These are phyloP conservation scores for Drosophila murphyi DNA, from an alignment of 1,140 invertebrate species.

Conservation along the genomic window DNA sequence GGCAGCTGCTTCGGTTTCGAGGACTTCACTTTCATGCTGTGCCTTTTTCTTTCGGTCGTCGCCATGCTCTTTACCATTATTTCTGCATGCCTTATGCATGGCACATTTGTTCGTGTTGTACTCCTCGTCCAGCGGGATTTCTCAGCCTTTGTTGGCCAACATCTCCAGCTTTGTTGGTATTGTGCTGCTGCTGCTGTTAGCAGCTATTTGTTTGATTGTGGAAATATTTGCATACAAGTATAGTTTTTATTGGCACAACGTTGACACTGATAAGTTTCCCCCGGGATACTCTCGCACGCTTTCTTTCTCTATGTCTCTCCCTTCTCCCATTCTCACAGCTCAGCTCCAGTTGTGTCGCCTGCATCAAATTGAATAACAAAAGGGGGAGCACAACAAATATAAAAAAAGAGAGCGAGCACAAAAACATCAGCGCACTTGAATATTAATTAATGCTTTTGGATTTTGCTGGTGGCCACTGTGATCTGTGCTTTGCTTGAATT, in stretches of 20 bases:
- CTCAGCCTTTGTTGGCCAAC: conserved; percentile 54
- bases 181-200: conserved; percentile 57
- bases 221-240: conserved; percentile 79
- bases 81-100: conserved; percentile 53
- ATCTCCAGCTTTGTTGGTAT: conserved; percentile 58
- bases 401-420: conserved; percentile 1
- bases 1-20: conserved; percentile 63
- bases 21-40: conserved; percentile 41
- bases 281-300: conserved; percentile 33
- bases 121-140: conserved; percentile 57
- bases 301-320: conserved; percentile 8
- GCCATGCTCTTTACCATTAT: conserved; percentile 38
- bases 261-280: conserved; percentile 82
- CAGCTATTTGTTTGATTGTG: conserved; percentile 79
- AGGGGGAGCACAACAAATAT: background rate
- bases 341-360: conserved; percentile 16
- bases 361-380: conserved; percentile 69
- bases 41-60: conserved; percentile 30
- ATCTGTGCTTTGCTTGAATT: conserved; percentile 30
- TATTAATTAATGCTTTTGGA: conserved; percentile 53
- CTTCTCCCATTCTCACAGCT: background rate
- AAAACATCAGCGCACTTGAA: conserved; percentile 44
- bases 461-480: conserved; percentile 28
- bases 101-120: conserved; percentile 10
- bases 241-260: conserved; percentile 82